Evolutionary conservation across 2,797 vertebrate genomes (phyloP), one percentile per base, ranked within the genome.

Genomic region (Crenuchus spilurus): DNA sequence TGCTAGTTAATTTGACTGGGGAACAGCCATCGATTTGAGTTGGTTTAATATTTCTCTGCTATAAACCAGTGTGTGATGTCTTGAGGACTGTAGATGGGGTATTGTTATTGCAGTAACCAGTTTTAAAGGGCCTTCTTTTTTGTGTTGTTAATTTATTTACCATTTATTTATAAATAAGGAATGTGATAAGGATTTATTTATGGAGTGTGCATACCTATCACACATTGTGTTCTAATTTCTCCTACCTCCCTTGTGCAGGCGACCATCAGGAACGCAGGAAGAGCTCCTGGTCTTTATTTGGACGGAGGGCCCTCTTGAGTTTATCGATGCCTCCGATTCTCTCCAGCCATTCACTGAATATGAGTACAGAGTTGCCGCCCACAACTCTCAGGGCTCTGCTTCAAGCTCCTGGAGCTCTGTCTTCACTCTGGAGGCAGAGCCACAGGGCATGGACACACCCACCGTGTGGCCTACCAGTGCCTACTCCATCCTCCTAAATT

Each of bases 231-330:
- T 37, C 35, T 57, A 2, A 10, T 35, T 57, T 41, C 26, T 2
- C 9, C 11, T 35, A 18, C 62, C 11, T 62, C 35, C 79, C 74
- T 57, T 57, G 88, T 88, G 6, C 75, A 99, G 97, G 71, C 91
- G 92, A 79, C 90, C 88, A 64, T 73, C 87, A 49, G 92, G 88
- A 72, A 86, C 82, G 16, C 87, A 92, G 74, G 92, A 95, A 66
- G 92, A 93, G 68, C 84, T 94, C 9, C 89, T 95, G 79, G 82
- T 95, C 71, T 96, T 95, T 80, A 91, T 94, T 84, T 96, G 95
- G 95, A 88, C 90, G 2, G 86, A 90, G 77, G 96, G 95, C 68
- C 77, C 88, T 0, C 87, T 96, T 44, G 89, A 94, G 76, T 96
- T 97, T 80, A 89, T 87, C 0, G 95, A 98, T 20, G 89, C 91